phyloP scores from a whole-genome alignment of 2,888 invertebrate species.

The Pyrrhia umbra region DNA sequence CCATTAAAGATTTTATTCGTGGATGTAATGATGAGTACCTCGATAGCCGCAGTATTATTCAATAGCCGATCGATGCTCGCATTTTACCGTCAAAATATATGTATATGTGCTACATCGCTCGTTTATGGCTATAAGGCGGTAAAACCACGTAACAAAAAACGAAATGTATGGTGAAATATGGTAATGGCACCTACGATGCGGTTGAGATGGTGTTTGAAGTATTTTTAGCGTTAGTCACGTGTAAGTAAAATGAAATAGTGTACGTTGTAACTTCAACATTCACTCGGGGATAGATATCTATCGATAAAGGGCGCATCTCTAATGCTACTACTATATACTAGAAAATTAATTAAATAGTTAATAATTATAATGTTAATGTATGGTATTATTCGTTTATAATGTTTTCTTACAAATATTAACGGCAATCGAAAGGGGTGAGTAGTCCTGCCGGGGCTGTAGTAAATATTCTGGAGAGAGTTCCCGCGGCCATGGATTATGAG shows the following conservation, averaged over 20 bases:
- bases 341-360: no score
- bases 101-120: slow-evolving; percentile 32
- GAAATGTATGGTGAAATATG: slow-evolving; percentile 44
- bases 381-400: no score
- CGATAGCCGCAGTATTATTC: slow-evolving; percentile 46
- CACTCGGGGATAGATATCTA: no score
- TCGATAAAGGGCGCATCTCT: no score
- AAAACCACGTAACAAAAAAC: slow-evolving; percentile 30
- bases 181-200: slow-evolving; percentile 14
- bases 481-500: no score
- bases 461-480: no score
- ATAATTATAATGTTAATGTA: no score
- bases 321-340: no score
- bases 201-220: slow-evolving; percentile 13
- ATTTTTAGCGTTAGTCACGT: slow-evolving; percentile 14
- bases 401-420: no score
- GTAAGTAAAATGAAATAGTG: slow-evolving; percentile 23
- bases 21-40: slow-evolving; percentile 56
- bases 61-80: slow-evolving; percentile 39
- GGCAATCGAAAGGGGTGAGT: no score
- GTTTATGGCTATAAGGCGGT: slow-evolving; percentile 23
- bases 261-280: slow-evolving; percentile 8
- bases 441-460: no score
- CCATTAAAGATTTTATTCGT: slow-evolving; percentile 64
- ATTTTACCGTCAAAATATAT: slow-evolving; percentile 41